Percentiles rank a stretch among this genome's conserved stretches.
Evolutionary conservation across 2,113 vertebrate species (phyloP).

Genomic region (Piaya cayana): DNA sequence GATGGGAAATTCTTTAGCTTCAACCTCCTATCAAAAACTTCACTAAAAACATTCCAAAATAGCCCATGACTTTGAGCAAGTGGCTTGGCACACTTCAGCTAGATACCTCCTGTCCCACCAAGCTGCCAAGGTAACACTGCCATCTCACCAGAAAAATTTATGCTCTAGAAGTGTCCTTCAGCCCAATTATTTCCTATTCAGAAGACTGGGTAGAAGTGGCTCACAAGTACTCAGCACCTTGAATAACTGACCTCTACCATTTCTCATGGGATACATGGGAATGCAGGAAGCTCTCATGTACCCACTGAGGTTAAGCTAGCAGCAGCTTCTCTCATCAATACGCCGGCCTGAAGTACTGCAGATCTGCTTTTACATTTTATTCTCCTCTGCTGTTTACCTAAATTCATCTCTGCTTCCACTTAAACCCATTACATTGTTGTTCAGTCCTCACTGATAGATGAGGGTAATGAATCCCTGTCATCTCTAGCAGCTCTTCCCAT

Average conservation of each 20-base stretch:
- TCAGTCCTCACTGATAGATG: slow-evolving; percentile 3
- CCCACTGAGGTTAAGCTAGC: not conserved
- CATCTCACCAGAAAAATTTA: not conserved
- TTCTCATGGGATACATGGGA: not conserved
- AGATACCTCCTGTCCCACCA: slow-evolving; percentile 17
- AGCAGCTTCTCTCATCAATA: not conserved
- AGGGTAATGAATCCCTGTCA: slow-evolving; percentile 35
- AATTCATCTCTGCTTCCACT: slow-evolving; percentile 21
- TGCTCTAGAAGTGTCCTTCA: not conserved
- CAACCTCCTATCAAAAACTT: not conserved
- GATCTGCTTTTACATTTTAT: not conserved
- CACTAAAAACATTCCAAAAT: not conserved
- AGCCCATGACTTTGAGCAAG: not conserved
- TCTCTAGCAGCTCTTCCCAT: not conserved
- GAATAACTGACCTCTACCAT: not conserved
- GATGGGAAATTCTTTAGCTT: not conserved
- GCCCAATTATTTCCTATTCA: not conserved
- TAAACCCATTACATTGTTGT: slow-evolving; percentile 47
- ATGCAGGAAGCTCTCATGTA: not conserved
- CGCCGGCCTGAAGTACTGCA: not conserved
- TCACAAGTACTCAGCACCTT: not conserved
- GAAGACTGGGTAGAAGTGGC: not conserved
- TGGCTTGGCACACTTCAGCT: not conserved
- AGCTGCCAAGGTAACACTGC: not conserved
- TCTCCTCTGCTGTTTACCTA: slow-evolving; percentile 13